Percentiles rank a stretch among this genome's conserved stretches.
Evolutionary conservation across 2,113 vertebrate species (phyloP).

Genomic region (Danio rerio): DNA sequence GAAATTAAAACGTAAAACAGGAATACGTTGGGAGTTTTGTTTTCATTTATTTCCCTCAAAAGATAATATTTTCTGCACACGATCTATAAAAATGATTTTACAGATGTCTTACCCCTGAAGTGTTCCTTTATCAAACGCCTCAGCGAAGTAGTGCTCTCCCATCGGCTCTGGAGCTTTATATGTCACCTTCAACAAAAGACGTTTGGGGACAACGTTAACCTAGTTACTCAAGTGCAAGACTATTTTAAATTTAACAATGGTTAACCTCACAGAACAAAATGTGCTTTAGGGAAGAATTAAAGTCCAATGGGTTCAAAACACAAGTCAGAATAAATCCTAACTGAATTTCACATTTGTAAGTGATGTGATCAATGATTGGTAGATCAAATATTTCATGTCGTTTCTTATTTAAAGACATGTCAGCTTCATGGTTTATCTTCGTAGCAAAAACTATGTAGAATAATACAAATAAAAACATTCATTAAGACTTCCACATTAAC

Average conservation of each 20-base stretch:
- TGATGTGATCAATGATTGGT: background rate
- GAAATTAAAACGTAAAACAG: no score
- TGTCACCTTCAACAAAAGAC: constrained; percentile 80
- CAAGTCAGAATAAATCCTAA: background rate
- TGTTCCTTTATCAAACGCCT: constrained; percentile 93
- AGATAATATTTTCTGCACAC: no score
- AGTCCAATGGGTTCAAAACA: background rate
- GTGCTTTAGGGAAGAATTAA: background rate
- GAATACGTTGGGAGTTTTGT: no score
- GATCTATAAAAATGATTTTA: no score
- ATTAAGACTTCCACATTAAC: no score
- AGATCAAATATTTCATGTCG: background rate
- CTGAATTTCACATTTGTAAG: background rate
- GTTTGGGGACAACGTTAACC: background rate
- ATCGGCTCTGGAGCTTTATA: constrained; percentile 92
- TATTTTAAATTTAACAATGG: background rate
- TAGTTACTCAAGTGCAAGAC: background rate
- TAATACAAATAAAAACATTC: no score
- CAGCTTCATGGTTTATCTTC: no score
- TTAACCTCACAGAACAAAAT: background rate
- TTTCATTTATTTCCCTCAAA: no score
- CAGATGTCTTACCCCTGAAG: constrained; percentile 84
- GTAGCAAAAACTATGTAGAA: no score
- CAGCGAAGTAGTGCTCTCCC: constrained; percentile 91
- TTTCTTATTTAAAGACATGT: no score